Evolutionary conservation across 2,113 vertebrate genomes (phyloP).

Genomic region (Sprattus sprattus): DNA sequence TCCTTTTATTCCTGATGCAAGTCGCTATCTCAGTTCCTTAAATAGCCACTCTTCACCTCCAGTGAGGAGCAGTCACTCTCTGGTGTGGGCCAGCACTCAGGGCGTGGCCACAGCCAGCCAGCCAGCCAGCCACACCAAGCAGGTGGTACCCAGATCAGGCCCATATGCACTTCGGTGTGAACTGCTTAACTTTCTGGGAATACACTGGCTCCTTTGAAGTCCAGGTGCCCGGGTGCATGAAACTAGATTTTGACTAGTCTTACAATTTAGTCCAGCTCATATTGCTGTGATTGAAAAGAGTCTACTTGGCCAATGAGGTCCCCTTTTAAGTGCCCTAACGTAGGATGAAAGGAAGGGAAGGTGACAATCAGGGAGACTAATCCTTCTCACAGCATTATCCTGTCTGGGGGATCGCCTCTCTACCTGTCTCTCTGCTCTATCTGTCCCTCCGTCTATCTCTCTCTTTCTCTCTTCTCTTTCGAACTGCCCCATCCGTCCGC

Average conservation of each 20-base stretch:
- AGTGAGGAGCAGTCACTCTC: not conserved
- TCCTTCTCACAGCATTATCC: not conserved
- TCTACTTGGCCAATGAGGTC: not conserved
- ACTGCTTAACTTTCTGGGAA: not conserved
- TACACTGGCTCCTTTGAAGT: not conserved
- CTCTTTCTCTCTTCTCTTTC: slow-evolving; percentile 29
- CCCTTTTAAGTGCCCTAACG: not conserved
- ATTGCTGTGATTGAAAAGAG: not conserved
- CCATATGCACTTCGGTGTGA: not conserved
- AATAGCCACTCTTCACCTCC: not conserved
- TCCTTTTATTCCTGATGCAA: not conserved
- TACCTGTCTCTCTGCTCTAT: slow-evolving; percentile 5
- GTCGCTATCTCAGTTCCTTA: not conserved
- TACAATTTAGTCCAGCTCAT: too few species aligned
- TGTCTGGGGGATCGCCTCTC: not conserved
- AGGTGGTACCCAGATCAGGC: not conserved
- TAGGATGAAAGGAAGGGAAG: not conserved
- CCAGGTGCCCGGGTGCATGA: too few species aligned
- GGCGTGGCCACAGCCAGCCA: not conserved
- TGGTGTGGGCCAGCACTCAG: not conserved
- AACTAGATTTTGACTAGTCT: too few species aligned
- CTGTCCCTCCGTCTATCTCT: slow-evolving; percentile 12
- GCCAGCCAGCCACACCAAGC: not conserved
- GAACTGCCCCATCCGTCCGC: not conserved
- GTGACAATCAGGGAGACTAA: not conserved